Evolutionary conservation across 2,888 invertebrate species (phyloP), one percentile per base, ranked within the genome.

Genomic region (Andrena hattorfiana): DNA sequence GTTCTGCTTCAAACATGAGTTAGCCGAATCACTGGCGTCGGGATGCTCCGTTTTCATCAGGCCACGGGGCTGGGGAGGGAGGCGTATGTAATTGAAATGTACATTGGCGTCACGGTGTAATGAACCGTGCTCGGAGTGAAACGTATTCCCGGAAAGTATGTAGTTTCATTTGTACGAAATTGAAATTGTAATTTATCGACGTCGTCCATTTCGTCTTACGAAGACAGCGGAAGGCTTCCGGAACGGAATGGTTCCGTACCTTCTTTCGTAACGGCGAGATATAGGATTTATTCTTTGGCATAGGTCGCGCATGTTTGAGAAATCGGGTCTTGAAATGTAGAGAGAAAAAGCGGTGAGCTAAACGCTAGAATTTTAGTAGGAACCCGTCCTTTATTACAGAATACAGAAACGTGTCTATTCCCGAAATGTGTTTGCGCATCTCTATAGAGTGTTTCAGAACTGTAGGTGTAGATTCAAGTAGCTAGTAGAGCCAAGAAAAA

Each of bases 141-240:
- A 68, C 67, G 73, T 81, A 74, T 85, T 85, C 67, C 49, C 51
- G 51, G 85, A 85, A 85, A 85, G 79, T 76, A 85, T 73, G 81
- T 74, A 85, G 76, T 77, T 81, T 77, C 85, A 81, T 85, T 81
- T 77, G 85, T 81, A 56, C 74, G 71, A 85, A 85, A 85, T 84
- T 84, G 85, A 84, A 85, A 73, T 67, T 77, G 81, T 84, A 84
- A 81, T 85, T 84, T 80, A 80, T 76, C 69, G 72, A 26, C 51
- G 60, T 32, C 78, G 73, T 68, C 64, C 63, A 56, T 68, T 81
- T 60, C 49, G 56, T 23, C 68, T 32, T 66, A 28, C 42, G 68
- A 67, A 72, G 79, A 54, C 51, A 32, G 6, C 7, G 10, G 35
- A 42, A 20, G 13, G 20, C 48, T 70, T 71, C 70, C 70, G 60